phyloP scores from a whole-genome alignment of 2,888 invertebrate genomes.

The Bibio marci region DNA sequence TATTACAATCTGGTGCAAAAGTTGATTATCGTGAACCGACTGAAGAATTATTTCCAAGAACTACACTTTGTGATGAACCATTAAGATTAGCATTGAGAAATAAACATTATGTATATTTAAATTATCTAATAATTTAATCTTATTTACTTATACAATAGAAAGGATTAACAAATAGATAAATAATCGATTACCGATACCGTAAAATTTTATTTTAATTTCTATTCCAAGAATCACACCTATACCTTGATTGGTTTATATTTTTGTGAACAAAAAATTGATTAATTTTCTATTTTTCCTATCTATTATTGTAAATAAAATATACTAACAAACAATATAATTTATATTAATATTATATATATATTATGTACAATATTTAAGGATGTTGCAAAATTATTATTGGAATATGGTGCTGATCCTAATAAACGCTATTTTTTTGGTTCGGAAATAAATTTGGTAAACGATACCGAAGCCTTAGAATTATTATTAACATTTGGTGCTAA shows the following conservation, averaged over 20 bases:
- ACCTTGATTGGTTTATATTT: too few species aligned
- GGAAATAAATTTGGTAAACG: slow-evolving; percentile 76
- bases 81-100: slow-evolving; percentile 76
- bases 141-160: too few species aligned
- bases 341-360: too few species aligned
- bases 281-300: too few species aligned
- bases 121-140: slow-evolving; percentile 23
- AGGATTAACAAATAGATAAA: too few species aligned
- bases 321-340: too few species aligned
- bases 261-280: too few species aligned
- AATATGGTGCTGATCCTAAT: slow-evolving; percentile 78
- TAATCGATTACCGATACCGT: too few species aligned
- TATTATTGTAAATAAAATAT: too few species aligned
- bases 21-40: slow-evolving; percentile 64
- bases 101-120: slow-evolving; percentile 44
- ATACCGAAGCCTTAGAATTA: slow-evolving; percentile 64
- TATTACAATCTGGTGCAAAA: slow-evolving; percentile 60
- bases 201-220: too few species aligned
- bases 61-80: slow-evolving; percentile 69
- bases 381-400: slow-evolving; percentile 52
- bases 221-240: too few species aligned
- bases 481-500: slow-evolving; percentile 72
- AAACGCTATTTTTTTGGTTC: slow-evolving; percentile 83
- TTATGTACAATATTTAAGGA: slow-evolving; percentile 30
- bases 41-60: slow-evolving; percentile 50